Base-by-base conservation (phyloP, 1,140 invertebrate genomes). In the Ephestia elutella region DNA sequence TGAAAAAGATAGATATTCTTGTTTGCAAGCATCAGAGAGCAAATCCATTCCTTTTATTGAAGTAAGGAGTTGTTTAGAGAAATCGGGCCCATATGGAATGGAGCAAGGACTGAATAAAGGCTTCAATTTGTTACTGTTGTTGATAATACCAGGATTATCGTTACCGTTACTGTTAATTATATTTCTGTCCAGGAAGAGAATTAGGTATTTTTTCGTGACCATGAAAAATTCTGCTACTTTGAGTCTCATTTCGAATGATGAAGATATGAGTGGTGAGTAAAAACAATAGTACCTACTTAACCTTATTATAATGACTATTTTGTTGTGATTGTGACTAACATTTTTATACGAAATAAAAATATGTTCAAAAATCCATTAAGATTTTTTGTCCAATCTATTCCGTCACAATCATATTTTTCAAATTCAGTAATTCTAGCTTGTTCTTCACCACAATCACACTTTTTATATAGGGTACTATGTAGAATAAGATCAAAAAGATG, bases 191-290 rank as follows among this genome's bases (percentile, higher is more conserved):
- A 87, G 89, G 20, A 90, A 89, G 63, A 87, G 89, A 51, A 87
- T 92, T 2, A 85, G 82, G 67, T 92, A 91, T 64, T 92, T 90
- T 63, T 87, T 86, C 38, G 87, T 92, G n/a, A 90, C 87, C 0
- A 66, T 92, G 32, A 91, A 90, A 62, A 86, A 91, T 81, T 68
- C 84, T 55, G 75, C 83, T 44, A 65, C 90, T 66, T 44, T 90
- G 44, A 89, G 84, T 53, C 70, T 90, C 32, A 80, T 90, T 17
- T 80, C 78, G 56, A 80, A 82, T 32, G 74, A 83, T 19, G 69
- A 70, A 8, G 60, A 60, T n/a, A 51, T 66, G n/a, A 66, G 80
- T 55, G 81, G 85, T 88, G 54, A 78, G 77, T 71, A 44, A 15
- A 44, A 15, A 32, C 8, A 28, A 28, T 28, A 28, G 25, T 28